Evolutionary conservation across 2,888 invertebrate genomes (phyloP), one percentile per base, ranked within the genome.

Genomic region (Ochropleura leucogaster): DNA sequence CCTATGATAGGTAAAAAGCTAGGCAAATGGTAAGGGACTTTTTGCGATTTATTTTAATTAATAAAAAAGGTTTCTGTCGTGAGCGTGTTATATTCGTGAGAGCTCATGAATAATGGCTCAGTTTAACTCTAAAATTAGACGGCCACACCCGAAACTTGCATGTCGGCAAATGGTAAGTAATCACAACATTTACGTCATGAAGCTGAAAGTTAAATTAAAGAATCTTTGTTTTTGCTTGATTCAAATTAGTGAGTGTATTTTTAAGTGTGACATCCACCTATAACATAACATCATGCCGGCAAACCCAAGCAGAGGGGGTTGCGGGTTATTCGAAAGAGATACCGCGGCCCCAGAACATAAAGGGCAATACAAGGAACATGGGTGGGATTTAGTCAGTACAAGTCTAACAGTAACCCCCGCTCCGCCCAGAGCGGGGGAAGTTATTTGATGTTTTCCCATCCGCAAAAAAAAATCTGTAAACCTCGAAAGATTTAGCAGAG

Each of bases 111-210:
- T 80, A 65, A 18, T 53, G 44, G 44, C 16, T 53, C 30, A 60
- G 42, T 65, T 59, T 80, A 4, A 65, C 44, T 60, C 42, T 65
- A 55, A 44, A 64, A 53, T 73, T 77, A 77, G 60, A 44, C 20
- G 10, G 20, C 57, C 74, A 20, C 66, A 49, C 80, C 77, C 44
- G 18, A 80, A 74, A 44, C 12, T 80, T 55, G 80, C 80, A 74
- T 77, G 77, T 62, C 44, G 62, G n/a, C 20, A 42, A 59, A 71
- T 59, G 51, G 16, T 53, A 65, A 55, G n/a, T 49, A n/a, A 53
- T 60, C 65, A 79, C 55, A 51, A 40, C 49, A 64, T 64, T 12
- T 20, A 7, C 47, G 51, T 53, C 80, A 79, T n/a, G 59, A 64
- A 60, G 40, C 5, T 42, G 47, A n/a, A 16, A 53, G 62, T 49